A percentile compares a stretch with the other conserved stretches of the same genome.
Conservation (phyloP, 2,113 vertebrate genomes). For the Ibidorhyncha struthersii region DNA sequence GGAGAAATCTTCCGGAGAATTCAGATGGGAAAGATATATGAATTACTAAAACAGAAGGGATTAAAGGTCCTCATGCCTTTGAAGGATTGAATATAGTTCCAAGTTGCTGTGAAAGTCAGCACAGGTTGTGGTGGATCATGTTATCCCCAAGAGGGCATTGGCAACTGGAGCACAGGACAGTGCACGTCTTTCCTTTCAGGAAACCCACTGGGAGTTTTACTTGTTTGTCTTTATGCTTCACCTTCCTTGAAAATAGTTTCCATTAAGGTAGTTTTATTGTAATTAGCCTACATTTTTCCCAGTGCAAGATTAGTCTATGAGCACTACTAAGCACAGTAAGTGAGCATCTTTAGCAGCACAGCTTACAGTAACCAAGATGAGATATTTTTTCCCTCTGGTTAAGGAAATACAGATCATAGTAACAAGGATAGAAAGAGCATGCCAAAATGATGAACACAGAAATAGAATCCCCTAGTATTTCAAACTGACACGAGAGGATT, state of each 20-base stretch:
- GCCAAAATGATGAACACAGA: neutral
- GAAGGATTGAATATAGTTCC: neutral
- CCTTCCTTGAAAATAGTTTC: neutral
- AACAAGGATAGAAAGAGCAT: neutral
- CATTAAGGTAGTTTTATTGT: neutral
- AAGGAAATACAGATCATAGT: slow-evolving; percentile 11
- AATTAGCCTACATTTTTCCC: neutral
- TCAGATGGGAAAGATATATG: neutral
- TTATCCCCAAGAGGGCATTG: neutral
- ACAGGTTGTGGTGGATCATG: neutral
- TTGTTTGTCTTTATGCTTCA: neutral
- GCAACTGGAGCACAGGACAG: neutral
- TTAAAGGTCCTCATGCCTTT: neutral
- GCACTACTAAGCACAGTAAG: neutral
- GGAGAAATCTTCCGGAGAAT: neutral
- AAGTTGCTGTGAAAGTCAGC: neutral
- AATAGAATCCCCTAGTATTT: slow-evolving; percentile 12
- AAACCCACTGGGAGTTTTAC: neutral
- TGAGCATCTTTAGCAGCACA: neutral
- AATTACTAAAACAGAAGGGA: neutral
- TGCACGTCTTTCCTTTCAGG: neutral
- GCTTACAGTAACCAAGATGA: neutral
- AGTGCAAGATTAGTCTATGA: neutral
- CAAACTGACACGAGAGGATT: neutral
- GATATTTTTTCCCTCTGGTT: neutral